These are phyloP conservation scores for Eubasilissa splendida DNA, from an alignment of 2,888 invertebrate species.

Conservation along the genomic window DNA sequence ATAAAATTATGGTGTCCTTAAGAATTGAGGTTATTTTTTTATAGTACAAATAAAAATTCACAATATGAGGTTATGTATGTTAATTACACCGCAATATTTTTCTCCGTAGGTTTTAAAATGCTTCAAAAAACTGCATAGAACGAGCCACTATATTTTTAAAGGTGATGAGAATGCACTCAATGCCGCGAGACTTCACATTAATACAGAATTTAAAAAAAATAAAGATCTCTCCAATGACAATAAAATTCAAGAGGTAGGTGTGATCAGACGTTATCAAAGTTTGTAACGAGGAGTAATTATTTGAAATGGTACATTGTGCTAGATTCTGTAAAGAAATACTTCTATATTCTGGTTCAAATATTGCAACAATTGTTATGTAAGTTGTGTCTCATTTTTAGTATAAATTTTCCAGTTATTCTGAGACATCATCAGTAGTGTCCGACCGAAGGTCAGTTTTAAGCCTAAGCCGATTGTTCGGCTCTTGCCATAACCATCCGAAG, in stretches of 20 bases:
- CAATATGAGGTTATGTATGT: background rate
- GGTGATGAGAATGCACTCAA: slow-evolving; percentile 77
- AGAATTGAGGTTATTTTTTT: slow-evolving; percentile 34
- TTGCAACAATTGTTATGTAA: no score
- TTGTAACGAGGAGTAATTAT: no score
- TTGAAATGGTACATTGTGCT: no score
- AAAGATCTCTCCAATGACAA: slow-evolving; percentile 74
- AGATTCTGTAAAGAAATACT: no score
- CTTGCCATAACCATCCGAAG: no score
- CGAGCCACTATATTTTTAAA: slow-evolving; percentile 78
- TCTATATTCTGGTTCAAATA: no score
- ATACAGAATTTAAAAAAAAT: slow-evolving; percentile 82
- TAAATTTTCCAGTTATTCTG: no score
- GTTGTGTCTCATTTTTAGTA: no score
- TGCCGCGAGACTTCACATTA: slow-evolving; percentile 81
- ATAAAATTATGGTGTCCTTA: slow-evolving; percentile 30
- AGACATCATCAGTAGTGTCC: no score
- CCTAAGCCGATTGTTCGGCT: no score
- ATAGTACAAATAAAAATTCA: background rate
- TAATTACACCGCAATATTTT: background rate
- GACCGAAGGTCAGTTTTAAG: no score
- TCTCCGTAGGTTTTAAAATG: slow-evolving; percentile 75
- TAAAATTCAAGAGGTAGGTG: slow-evolving; percentile 77
- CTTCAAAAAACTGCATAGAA: slow-evolving; percentile 82
- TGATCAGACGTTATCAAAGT: slow-evolving; percentile 19